Evolutionary conservation across 2,113 vertebrate species (phyloP).

Genomic region (Coptodon bakossiorum): DNA sequence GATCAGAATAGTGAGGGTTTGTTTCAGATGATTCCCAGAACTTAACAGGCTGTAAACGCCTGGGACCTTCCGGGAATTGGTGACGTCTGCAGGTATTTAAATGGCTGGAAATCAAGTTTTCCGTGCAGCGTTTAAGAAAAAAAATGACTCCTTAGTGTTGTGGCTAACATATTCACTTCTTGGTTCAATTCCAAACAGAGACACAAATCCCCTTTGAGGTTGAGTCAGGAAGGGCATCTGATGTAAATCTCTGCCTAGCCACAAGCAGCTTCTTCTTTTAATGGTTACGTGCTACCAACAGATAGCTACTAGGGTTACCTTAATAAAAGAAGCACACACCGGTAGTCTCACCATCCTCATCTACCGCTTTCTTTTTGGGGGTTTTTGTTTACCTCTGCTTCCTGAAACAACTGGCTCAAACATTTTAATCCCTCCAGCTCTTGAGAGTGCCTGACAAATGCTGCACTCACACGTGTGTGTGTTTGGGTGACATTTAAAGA

Average conservation of each 20-base stretch:
- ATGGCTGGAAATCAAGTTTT: not conserved
- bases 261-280: not conserved
- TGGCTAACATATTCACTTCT: not conserved
- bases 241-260: not conserved
- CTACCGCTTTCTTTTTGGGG: rapidly evolving
- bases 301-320: not conserved
- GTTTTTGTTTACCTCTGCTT: not conserved
- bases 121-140: not conserved
- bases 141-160: not conserved
- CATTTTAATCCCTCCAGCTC: not conserved
- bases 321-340: not conserved
- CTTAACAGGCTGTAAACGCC: not conserved
- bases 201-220: not conserved
- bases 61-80: not conserved
- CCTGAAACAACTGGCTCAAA: not conserved
- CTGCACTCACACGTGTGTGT: not conserved
- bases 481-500: slow-evolving; percentile 67
- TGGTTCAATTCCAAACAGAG: not conserved
- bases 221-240: not conserved
- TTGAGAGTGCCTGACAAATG: not conserved
- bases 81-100: not conserved
- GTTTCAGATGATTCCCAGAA: not conserved
- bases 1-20: not conserved
- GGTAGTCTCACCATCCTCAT: not conserved
- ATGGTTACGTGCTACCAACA: not conserved